Conservation (phyloP, 1,140 invertebrate genomes). For the Sycophila sp. region DNA sequence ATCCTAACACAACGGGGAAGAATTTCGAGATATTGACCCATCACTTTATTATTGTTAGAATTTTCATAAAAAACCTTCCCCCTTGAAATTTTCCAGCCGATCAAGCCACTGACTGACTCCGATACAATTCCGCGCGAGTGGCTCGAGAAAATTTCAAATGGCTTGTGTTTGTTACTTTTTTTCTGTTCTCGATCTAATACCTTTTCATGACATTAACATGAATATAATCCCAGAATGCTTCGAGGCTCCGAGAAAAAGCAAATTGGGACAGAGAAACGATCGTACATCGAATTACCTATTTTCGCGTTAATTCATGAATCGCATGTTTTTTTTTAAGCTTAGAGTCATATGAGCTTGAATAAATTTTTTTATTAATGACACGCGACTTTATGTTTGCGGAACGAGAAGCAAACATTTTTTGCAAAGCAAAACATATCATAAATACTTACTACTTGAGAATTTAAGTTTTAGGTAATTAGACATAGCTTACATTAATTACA, state of each 20-base stretch:
- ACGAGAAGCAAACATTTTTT: slow-evolving; percentile 23
- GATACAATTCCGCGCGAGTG: slow-evolving; percentile 4
- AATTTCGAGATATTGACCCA: slow-evolving; percentile 27
- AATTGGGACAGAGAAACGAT: slow-evolving; percentile 47
- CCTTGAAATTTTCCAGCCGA: slow-evolving; percentile 48
- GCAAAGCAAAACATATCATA: slow-evolving; percentile 24
- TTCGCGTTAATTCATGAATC: slow-evolving; percentile 20
- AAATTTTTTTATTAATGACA: slow-evolving; percentile 28
- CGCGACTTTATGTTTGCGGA: slow-evolving; percentile 15
- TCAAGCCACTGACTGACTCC: slow-evolving; percentile 26
- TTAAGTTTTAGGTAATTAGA: slow-evolving; percentile 50
- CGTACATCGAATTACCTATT: slow-evolving; percentile 54
- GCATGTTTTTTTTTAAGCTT: slow-evolving; percentile 6
- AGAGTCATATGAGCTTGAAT: no score
- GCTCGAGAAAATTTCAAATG: slow-evolving; percentile 44
- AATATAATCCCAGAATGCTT: slow-evolving; percentile 56
- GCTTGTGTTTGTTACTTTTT: slow-evolving; percentile 2
- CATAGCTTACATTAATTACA: slow-evolving; percentile 45
- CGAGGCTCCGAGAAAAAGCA: slow-evolving; percentile 51
- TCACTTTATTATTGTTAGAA: neutral
- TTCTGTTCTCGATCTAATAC: slow-evolving; percentile 38
- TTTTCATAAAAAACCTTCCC: slow-evolving; percentile 27
- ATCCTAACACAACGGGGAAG: slow-evolving; percentile 31
- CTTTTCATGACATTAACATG: slow-evolving; percentile 50
- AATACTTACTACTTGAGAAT: slow-evolving; percentile 37